A percentile compares a stretch with the other conserved stretches of the same genome.
Evolutionary conservation across 2,797 vertebrate species (phyloP).

Genomic region (Manis crassicaudata): DNA sequence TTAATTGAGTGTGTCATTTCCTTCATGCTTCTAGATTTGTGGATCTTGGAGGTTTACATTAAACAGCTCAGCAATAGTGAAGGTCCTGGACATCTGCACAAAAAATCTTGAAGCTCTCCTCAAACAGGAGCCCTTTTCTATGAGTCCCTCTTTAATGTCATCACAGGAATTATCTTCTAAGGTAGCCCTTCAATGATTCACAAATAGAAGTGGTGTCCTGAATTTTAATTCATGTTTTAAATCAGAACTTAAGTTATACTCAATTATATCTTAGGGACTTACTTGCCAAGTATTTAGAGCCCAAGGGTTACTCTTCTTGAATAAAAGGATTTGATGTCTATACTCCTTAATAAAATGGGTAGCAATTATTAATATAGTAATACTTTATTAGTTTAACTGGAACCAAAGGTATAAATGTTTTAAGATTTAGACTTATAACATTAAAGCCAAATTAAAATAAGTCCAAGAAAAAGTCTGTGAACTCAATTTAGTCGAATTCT

Average conservation of each 20-base stretch:
- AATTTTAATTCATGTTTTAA: conserved; percentile 67
- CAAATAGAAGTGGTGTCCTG: conserved; percentile 11
- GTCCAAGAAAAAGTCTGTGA: conserved; percentile 76
- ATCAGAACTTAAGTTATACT: conserved; percentile 53
- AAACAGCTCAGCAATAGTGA: neutral
- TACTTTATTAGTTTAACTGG: conserved; percentile 74
- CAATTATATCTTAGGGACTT: conserved; percentile 64
- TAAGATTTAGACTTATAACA: conserved; percentile 65
- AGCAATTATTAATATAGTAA: conserved; percentile 74
- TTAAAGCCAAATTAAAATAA: conserved; percentile 73
- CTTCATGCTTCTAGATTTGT: neutral
- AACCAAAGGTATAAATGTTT: conserved; percentile 71
- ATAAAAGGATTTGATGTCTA: conserved; percentile 56
- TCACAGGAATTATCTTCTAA: neutral
- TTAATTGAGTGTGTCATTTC: conserved; percentile 46
- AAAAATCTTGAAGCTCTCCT: neutral
- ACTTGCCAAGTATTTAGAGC: conserved; percentile 63
- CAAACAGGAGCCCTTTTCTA: neutral
- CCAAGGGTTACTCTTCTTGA: conserved; percentile 57
- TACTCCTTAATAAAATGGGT: conserved; percentile 67
- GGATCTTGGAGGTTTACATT: neutral
- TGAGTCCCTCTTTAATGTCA: neutral
- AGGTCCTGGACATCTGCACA: neutral
- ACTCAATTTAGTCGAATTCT: conserved; percentile 72
- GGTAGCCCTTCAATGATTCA: neutral